Percentiles rank a stretch among this genome's conserved stretches.
Conservation (phyloP, 2,888 invertebrate species). For the Gandaritis pyraliata region DNA sequence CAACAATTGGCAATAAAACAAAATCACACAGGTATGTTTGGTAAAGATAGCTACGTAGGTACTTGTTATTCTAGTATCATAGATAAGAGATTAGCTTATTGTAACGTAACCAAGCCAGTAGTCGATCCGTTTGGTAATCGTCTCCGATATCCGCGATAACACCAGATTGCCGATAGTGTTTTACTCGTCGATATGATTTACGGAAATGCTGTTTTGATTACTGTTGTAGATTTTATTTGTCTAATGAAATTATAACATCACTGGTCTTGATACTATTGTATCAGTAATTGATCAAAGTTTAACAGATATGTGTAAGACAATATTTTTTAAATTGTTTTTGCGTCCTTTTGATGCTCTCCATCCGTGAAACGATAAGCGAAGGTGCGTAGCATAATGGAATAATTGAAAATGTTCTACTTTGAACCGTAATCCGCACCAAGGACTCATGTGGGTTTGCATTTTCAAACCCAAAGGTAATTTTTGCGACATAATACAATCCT, state of each 20-base stretch:
- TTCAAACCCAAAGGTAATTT: too few relatives aligned
- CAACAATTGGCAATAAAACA: background rate
- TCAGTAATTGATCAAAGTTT: background rate
- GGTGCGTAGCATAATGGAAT: too few relatives aligned
- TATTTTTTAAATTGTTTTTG: background rate
- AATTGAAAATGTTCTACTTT: too few relatives aligned
- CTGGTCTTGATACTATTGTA: conserved; percentile 2
- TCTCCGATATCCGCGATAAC: conserved; percentile 41
- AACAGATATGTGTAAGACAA: too few relatives aligned
- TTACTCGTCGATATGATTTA: conserved; percentile 26
- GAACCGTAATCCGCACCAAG: too few relatives aligned
- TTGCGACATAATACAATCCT: too few relatives aligned
- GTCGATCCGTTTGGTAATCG: conserved; percentile 32
- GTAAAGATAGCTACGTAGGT: background rate
- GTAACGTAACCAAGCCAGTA: conserved; percentile 25
- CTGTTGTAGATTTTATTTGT: conserved; percentile 28
- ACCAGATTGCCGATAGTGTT: conserved; percentile 47
- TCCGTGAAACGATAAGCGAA: too few relatives aligned
- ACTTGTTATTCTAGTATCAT: conserved; percentile 7
- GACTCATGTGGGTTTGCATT: too few relatives aligned
- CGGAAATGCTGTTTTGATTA: conserved; percentile 24
- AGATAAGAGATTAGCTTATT: conserved; percentile 13
- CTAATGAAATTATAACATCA: conserved; percentile 15
- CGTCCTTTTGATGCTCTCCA: too few relatives aligned
- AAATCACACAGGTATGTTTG: background rate